Base-by-base conservation (phyloP, 1,140 invertebrate species). In the Saccostrea cuccullata region DNA sequence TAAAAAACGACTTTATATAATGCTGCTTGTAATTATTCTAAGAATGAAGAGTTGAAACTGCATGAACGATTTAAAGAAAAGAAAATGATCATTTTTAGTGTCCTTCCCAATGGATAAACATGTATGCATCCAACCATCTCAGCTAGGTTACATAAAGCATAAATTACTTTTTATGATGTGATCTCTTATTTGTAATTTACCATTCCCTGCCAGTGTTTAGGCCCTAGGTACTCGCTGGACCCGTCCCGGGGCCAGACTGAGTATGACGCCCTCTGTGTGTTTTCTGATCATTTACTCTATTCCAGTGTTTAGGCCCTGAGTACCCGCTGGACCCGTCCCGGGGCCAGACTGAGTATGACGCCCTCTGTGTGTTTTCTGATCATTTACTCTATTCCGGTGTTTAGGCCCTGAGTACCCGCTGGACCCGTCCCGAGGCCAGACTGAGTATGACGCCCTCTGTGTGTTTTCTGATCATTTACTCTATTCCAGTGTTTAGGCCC, bases 271-370 rank as follows among this genome's bases (percentile, higher is more conserved):
- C 56, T 89, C 11, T 30, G 36, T 0, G 91, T 86, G 77, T 92
- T 92, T 36, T 36, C 30, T 36, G 30, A 1, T 36, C 30, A 73
- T 30, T 83, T 77, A 0, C 30, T 36, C 36, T 20, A 58, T 89
- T 88, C 6, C 88, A 92, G 92, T 90, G 88, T 88, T 82, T 92
- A 30, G 92, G 92, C 11, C 86, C 89, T 55, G 88, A 87, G 9
- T 91, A 88, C 55, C 92, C 92, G 3, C 86, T 92, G n/a, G 55
- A 56, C 36, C 56, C 40, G 64, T 85, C 84, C 0, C 83, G 92
- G 30, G 84, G 89, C 1, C 64, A 86, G 15, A 55, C 88, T 15
- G 91, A 92, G 40, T 91, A 90, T 85, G 85, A 90, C 55, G 91
- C 91, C 26, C 56, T 89, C 11, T 30, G 36, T 0, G 91, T 86